Base-by-base conservation (phyloP, 2,797 vertebrate genomes). In the Falco peregrinus region DNA sequence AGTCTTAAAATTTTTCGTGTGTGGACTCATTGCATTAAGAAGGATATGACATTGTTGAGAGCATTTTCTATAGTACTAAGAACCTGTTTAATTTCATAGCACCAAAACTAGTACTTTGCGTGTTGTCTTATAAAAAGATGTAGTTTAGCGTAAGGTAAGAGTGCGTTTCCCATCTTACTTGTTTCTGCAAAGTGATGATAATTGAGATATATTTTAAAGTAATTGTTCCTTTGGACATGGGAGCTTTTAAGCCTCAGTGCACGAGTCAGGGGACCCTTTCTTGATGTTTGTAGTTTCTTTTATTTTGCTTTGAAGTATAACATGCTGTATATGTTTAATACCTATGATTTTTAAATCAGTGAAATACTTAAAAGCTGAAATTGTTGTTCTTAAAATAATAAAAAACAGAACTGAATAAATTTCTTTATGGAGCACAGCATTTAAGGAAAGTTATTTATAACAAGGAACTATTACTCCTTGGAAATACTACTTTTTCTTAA, bases 1-100 rank as follows among this genome's bases (percentile, higher is more conserved):
- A 94, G 61, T 77, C 56, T 73, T 73, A 89, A 77, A 45, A 77
- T 74, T 89, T 93, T 94, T 95, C 48, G 50, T 84, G 35, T 92
- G 74, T 87, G 24, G 47, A 78, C 60, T 95, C 73, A 91, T 7
- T 73, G 48, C 67, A 89, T 92, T 93, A 75, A 95, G 50, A 89
- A 33, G 68, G 45, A 79, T 70, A 9, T 91, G 39, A 83, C 41
- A 77, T 37, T 91, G 45, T 81, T 87, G 79, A 84, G 13, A 84
- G 13, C 24, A 19, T 59, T 83, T 35, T 15, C 80, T 21, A 29
- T 48, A 68, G 26, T 65, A 60, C 6, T 29, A 64, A 83, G 65
- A 90, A 71, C 22, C 28, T 22, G 7, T 68, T 56, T 39, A 26
- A 81, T 79, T 84, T 78, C 5, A 1, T 60, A 76, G 41, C 17